Conservation (phyloP, 2,797 vertebrate species). For the Argentina silus region DNA sequence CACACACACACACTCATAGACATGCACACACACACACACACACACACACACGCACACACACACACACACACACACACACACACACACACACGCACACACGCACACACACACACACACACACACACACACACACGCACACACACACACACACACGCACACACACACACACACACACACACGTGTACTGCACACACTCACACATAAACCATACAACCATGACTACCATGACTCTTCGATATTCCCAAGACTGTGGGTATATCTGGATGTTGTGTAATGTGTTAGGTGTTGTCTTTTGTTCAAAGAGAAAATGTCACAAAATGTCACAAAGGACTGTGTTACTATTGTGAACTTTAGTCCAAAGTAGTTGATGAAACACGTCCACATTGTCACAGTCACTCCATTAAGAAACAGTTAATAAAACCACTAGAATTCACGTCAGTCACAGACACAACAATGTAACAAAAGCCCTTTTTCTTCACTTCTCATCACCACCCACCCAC, state of each 20-base stretch:
- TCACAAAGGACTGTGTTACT: no score
- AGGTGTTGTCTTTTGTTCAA: no score
- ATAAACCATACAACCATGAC: neutral
- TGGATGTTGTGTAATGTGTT: no score
- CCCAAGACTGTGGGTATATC: no score
- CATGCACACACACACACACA: neutral
- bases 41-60: slow-evolving; percentile 22
- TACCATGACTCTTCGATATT: slow-evolving; percentile 12
- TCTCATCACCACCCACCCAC: slow-evolving; percentile 35
- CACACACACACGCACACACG: slow-evolving; percentile 28
- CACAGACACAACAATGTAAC: slow-evolving; percentile 45
- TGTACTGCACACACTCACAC: slow-evolving; percentile 9
- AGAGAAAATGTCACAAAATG: no score
- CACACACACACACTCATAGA: no score
- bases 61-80: no score
- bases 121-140: slow-evolving; percentile 27
- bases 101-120: slow-evolving; percentile 16
- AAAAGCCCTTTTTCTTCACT: slow-evolving; percentile 48
- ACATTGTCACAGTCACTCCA: no score
- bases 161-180: slow-evolving; percentile 21
- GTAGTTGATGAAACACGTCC: slow-evolving; percentile 22
- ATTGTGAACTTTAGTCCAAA: slow-evolving; percentile 31
- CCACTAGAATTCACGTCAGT: slow-evolving; percentile 33
- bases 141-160: slow-evolving; percentile 15
- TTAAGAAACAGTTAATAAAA: slow-evolving; percentile 16